Evolutionary conservation across 2,888 invertebrate genomes (phyloP).

Genomic region (Resseliella maxima): DNA sequence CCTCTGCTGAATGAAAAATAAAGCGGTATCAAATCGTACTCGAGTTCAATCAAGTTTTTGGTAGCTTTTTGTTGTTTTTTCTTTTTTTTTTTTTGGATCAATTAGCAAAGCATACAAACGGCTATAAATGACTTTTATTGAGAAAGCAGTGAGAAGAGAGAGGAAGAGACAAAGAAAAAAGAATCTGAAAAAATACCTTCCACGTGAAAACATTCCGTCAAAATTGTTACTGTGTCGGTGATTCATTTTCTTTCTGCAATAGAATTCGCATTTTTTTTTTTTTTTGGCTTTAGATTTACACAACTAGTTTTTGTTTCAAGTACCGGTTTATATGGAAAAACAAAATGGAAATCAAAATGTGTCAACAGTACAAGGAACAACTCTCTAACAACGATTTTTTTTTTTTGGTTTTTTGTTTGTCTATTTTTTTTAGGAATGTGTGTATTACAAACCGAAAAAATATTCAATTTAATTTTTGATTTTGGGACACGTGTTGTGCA

Average conservation of each 20-base stretch:
- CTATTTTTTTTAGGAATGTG: background rate
- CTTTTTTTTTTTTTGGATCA: background rate
- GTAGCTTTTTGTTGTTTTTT: background rate
- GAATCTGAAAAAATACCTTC: constrained; percentile 57
- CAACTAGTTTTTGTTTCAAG: background rate
- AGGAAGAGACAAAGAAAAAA: constrained; percentile 56
- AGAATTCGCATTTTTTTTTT: no score
- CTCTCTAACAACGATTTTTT: background rate
- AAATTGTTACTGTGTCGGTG: constrained; percentile 57
- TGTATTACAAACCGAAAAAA: background rate
- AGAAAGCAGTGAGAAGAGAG: constrained; percentile 21
- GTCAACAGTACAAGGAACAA: background rate
- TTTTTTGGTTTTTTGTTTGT: background rate
- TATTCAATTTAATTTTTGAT: no score
- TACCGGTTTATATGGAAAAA: background rate
- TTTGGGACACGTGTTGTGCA: background rate
- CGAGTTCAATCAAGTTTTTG: background rate
- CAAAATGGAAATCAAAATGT: background rate
- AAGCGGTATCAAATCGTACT: background rate
- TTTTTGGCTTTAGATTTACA: constrained; percentile 7
- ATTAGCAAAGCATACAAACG: background rate
- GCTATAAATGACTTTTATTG: constrained; percentile 22
- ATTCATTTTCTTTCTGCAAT: constrained; percentile 57
- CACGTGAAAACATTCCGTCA: constrained; percentile 57
- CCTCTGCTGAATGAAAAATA: background rate